Evolutionary conservation across 2,888 invertebrate genomes (phyloP), one percentile per base, ranked within the genome.

Genomic region (Lasioglossum zephyrum): DNA sequence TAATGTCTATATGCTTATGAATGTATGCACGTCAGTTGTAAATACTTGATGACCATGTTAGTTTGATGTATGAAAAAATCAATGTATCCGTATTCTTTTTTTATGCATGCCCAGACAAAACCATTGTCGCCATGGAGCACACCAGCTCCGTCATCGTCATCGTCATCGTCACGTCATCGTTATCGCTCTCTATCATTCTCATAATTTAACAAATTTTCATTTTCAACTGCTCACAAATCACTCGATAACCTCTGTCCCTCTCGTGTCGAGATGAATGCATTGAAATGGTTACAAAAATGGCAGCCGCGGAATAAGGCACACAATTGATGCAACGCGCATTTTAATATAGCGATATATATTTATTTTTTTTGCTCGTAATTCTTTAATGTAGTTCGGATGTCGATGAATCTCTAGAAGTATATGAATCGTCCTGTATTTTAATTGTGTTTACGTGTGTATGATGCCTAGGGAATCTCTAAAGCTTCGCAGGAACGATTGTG

Each of bases 301-400:
- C 93, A 94, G 94, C 94, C 94, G 94, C 94, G 93, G 93, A 94
- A 94, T 95, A 95, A 95, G 95, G 95, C 95, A 95, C 95, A 95
- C 95, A 94, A 94, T 94, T 94, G 94, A 95, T 95, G 94, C 94
- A 94, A 95, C 93, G 94, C 94, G 93, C 94, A 94, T 94, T 92
- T 44, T 92, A 91, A 85, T 91, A 84, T 90, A 90, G 89, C 89
- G 87, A 90, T 91, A 92, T 88, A 90, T 57, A 57, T 57, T 57
- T 57, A 8, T 90, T 70, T 77, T 44, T 44, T 44, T 44, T 44
- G 13, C 13, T 44, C 44, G 44, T 44, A 82, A 89, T 87, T 87
- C 81, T 77, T 87, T 90, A 91, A 90, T 84, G 86, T 87, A 89
- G 73, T 75, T 77, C 70, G 60, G 85, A 83, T 89, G 89, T 89